Evolutionary conservation across 2,113 vertebrate genomes (phyloP).

Genomic region (Zootoca vivipara): DNA sequence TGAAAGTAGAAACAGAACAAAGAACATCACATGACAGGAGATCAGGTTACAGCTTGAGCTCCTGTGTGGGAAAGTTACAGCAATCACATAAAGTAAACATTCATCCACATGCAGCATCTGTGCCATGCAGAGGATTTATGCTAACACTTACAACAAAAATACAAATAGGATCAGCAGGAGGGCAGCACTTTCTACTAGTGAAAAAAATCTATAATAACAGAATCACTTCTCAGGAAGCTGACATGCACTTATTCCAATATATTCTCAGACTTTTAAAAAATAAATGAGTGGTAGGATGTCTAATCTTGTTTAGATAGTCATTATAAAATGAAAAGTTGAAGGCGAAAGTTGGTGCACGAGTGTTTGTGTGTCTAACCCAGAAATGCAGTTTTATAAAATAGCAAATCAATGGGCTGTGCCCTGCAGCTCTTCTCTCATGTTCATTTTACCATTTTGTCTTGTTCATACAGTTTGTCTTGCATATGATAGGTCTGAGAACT

Average conservation of each 20-base stretch:
- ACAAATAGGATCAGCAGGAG: background rate
- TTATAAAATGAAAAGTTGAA: background rate
- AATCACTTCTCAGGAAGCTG: background rate
- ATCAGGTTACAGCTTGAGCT: no score
- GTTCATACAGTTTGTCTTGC: background rate
- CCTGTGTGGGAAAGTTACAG: no score
- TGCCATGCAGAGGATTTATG: no score
- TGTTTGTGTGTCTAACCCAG: background rate
- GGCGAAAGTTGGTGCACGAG: background rate
- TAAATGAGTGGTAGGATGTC: rapidly evolving
- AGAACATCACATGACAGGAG: no score
- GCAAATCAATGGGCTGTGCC: background rate
- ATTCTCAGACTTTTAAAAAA: background rate
- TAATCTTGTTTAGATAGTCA: slow-evolving; percentile 1
- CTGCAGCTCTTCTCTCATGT: background rate
- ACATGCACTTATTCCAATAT: background rate
- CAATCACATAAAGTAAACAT: no score
- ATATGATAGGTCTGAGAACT: background rate
- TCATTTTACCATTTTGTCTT: background rate
- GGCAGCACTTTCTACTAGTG: rapidly evolving
- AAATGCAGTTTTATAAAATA: slow-evolving; percentile 1
- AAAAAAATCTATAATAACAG: background rate
- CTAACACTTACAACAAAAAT: background rate
- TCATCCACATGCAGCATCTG: no score
- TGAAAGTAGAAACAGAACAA: no score